Conservation (phyloP, 2,797 vertebrate genomes). For the Hozukius guyotensis region DNA sequence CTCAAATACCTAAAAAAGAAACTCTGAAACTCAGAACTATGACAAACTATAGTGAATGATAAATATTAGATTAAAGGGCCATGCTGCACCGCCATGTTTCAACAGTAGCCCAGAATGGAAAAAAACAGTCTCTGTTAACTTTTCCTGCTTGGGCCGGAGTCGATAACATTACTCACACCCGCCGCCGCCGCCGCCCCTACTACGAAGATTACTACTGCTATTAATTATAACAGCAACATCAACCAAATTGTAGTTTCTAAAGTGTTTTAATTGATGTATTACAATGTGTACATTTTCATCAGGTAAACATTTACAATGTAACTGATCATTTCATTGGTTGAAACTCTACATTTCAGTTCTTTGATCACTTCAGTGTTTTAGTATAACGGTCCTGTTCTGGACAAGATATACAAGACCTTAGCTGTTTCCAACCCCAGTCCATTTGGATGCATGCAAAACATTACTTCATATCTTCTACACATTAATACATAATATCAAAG, state of each 20-base stretch:
- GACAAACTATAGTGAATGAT: neutral
- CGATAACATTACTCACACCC: no score
- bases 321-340: conserved; percentile 51
- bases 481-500: conserved; percentile 64
- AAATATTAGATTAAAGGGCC: neutral
- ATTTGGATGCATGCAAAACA: conserved; percentile 70
- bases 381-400: conserved; percentile 52
- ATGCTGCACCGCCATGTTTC: no score
- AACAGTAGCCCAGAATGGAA: no score
- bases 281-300: conserved; percentile 74
- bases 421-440: conserved; percentile 30
- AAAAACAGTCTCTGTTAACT: no score
- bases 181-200: no score
- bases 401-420: conserved; percentile 46
- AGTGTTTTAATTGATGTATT: conserved; percentile 75
- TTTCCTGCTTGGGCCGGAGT: no score
- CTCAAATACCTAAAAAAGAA: neutral
- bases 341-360: conserved; percentile 52
- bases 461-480: conserved; percentile 55
- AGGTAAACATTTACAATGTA: conserved; percentile 67
- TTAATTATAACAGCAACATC: conserved; percentile 5
- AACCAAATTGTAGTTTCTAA: conserved; percentile 37
- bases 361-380: conserved; percentile 57
- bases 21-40: neutral
- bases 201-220: neutral